These are phyloP conservation scores for Dasyprocta punctata DNA, from an alignment of 2,113 vertebrate species.

Conservation along the genomic window DNA sequence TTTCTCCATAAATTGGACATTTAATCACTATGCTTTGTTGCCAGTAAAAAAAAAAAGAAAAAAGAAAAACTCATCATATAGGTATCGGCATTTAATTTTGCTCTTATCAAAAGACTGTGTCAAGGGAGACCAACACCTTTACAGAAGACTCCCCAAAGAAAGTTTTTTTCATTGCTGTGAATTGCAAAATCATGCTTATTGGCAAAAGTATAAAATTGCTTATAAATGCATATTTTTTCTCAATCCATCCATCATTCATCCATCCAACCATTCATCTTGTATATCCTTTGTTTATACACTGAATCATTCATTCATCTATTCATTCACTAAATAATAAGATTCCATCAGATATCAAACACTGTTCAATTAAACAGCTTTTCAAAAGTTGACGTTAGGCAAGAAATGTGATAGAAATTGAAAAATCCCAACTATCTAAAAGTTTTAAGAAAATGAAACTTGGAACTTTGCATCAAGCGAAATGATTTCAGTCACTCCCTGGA, in stretches of 20 bases:
- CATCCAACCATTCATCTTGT: neutral
- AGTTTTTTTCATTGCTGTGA: neutral
- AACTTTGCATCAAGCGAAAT: slow-evolving; percentile 33
- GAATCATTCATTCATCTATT: neutral
- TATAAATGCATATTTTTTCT: neutral
- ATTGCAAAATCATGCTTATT: neutral
- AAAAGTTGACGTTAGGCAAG: neutral
- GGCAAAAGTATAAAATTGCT: neutral
- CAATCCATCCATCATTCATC: neutral
- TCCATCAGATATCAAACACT: neutral
- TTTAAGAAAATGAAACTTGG: neutral
- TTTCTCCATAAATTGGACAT: neutral
- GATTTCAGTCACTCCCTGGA: neutral
- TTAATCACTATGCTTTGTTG: neutral
- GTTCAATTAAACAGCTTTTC: neutral
- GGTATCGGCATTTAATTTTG: slow-evolving; percentile 2
- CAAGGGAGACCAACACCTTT: neutral
- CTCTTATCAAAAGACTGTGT: neutral
- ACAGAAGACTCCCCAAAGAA: neutral
- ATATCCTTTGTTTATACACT: neutral
- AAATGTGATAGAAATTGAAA: neutral
- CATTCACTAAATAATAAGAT: neutral
- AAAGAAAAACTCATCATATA: neutral
- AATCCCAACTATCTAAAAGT: neutral
- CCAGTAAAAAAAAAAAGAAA: neutral